These are phyloP conservation scores for Halcyon malimbica DNA, from an alignment of 2,113 vertebrate genomes.

Conservation along the genomic window DNA sequence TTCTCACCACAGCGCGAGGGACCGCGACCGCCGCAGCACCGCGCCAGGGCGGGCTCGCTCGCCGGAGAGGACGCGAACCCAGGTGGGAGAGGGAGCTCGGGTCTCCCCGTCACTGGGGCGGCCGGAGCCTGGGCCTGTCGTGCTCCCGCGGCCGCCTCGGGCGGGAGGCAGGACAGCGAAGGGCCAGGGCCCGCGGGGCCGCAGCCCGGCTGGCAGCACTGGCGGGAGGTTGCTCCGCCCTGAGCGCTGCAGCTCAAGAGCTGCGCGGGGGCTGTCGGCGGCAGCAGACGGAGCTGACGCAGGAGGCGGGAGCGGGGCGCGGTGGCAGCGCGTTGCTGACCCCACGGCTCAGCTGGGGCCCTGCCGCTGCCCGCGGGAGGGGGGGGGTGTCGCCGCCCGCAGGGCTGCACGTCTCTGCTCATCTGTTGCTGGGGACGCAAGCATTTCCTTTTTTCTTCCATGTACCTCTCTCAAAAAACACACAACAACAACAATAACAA, in stretches of 20 bases:
- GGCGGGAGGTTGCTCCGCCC: background rate
- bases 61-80: too few species aligned
- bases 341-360: too few species aligned
- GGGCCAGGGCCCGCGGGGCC: too few species aligned
- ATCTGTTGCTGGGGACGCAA: background rate
- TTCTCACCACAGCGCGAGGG: too few species aligned
- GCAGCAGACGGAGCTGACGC: background rate
- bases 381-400: too few species aligned
- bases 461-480: background rate
- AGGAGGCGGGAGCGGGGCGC: too few species aligned
- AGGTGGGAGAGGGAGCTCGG: too few species aligned
- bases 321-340: accelerated
- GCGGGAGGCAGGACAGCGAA: background rate
- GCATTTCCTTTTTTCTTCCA: background rate
- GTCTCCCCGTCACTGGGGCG: too few species aligned
- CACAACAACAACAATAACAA: too few species aligned
- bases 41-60: too few species aligned
- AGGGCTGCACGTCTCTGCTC: background rate
- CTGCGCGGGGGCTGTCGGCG: background rate
- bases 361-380: background rate
- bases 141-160: background rate
- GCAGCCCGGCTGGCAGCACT: background rate
- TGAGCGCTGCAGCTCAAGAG: background rate
- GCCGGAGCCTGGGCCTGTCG: too few species aligned
- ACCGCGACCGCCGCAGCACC: too few species aligned